Evolutionary conservation across 2,113 vertebrate genomes (phyloP), one percentile per base, ranked within the genome.

Genomic region (Lasiurus borealis): DNA sequence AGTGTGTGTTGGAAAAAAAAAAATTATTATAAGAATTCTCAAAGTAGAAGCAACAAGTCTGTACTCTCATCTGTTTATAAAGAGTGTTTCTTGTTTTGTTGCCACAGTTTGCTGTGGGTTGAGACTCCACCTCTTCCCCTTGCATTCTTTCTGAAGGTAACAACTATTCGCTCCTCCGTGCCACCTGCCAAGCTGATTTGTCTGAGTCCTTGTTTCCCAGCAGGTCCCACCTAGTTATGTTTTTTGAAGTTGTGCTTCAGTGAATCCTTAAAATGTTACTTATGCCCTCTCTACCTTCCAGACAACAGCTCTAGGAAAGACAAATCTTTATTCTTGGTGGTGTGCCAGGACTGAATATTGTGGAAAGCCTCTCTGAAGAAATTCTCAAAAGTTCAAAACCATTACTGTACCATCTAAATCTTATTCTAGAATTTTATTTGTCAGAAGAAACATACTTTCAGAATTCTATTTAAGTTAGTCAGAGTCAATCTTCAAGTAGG

Each of bases 171-270:
- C 14, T 85, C 12, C 78, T 94, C 77, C 72, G 29, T 77, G 68
- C 85, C 85, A 78, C 85, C 76, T 11, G 15, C 88, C 4, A 85
- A 16, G 82, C 29, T 81, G 57, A 87, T 91, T 93, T 92, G 85
- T 92, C 36, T 72, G 94, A 91, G 66, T 87, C 59, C 76, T 95
- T 94, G 87, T 93, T 85, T 91, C 88, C 13, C 90, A 91, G 90
- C 81, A 95, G 66, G 66, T 40, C 27, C 25, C 85, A 89, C 76
- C 66, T 27, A 90, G 57, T 84, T 90, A 66, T 69, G 82, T 72
- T 88, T 59, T 95, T 93, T 73, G 81, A 96, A 97, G 40, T 34
- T 82, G 71, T 72, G 75, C 92, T 92, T 96, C 57, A 85, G 36
- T 93, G 52, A 92, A 76, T 93, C 46, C 85, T 93, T 89, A 95